phyloP scores from a whole-genome alignment of 2,888 invertebrate species.

The Exephanes ischioxanthus region DNA sequence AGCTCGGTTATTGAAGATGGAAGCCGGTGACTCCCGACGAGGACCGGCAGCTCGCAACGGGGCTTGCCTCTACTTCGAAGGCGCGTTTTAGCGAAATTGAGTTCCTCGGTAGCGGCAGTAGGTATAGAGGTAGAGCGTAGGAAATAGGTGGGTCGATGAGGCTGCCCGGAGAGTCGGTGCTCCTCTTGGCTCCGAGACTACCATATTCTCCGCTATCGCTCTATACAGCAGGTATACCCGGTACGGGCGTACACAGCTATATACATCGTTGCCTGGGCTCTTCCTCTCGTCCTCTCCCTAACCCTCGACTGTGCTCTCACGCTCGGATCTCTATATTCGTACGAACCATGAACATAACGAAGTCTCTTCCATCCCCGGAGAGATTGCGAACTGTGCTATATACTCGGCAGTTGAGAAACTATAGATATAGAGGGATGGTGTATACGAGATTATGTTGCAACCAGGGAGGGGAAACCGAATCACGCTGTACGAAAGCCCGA shows the following conservation, averaged over 20 bases:
- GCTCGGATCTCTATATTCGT: constrained; percentile 46
- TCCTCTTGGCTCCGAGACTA: constrained; percentile 34
- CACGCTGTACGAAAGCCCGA: constrained; percentile 52
- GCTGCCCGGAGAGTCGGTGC: constrained; percentile 44
- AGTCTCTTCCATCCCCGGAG: constrained; percentile 63
- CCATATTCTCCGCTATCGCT: constrained; percentile 11
- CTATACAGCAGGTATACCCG: constrained; percentile 1
- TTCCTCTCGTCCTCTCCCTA: constrained; percentile 37
- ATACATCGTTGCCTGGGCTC: constrained; percentile 42
- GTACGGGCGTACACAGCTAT: constrained; percentile 40
- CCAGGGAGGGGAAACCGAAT: constrained; percentile 57
- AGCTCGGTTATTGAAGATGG: constrained; percentile 32
- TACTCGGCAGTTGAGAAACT: constrained; percentile 54
- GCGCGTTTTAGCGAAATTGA: constrained; percentile 82
- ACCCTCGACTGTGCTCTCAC: constrained; percentile 36
- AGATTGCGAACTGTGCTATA: constrained; percentile 63
- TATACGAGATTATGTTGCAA: constrained; percentile 60
- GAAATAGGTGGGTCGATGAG: constrained; percentile 56
- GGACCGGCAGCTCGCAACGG: constrained; percentile 14
- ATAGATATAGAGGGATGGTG: constrained; percentile 38
- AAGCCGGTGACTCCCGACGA: constrained; percentile 4
- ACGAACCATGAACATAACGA: constrained; percentile 70
- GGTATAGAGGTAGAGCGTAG: constrained; percentile 35
- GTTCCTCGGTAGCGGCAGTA: constrained; percentile 68
- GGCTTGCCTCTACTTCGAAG: constrained; percentile 38